These are phyloP conservation scores for Porites rus DNA, from an alignment of 92 coral and sea anemone species.

Conservation along the genomic window DNA sequence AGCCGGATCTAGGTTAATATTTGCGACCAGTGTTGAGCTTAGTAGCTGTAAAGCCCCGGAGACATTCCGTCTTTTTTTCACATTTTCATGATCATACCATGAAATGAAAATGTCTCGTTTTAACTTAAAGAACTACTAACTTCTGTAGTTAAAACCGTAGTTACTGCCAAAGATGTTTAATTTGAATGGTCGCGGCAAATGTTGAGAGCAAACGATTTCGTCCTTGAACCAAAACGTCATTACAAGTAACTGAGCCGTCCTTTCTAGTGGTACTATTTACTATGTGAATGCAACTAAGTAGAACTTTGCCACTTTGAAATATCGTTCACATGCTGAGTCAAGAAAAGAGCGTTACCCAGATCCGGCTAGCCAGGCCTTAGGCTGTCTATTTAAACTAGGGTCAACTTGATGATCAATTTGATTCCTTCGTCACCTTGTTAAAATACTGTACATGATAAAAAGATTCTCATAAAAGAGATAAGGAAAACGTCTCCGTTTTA, in stretches of 20 bases:
- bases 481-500: neutral
- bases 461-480: neutral
- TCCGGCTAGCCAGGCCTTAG: neutral
- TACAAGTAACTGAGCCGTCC: neutral
- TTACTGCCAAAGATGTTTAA: no score
- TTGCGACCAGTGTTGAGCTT: neutral
- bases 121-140: no score
- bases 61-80: no score
- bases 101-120: no score
- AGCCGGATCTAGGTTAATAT: neutral
- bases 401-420: neutral
- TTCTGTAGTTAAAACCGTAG: no score
- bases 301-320: neutral
- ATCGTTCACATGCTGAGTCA: no score
- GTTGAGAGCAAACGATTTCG: no score
- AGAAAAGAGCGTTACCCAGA: neutral
- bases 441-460: constrained; percentile 36
- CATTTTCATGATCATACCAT: no score
- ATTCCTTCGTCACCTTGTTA: neutral
- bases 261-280: neutral
- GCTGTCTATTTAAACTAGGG: neutral
- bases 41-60: neutral
- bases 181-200: no score
- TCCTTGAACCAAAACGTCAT: no score
- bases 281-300: neutral